Base-by-base conservation (phyloP, 1,140 invertebrate species). In the Coenobita brevimanus region DNA sequence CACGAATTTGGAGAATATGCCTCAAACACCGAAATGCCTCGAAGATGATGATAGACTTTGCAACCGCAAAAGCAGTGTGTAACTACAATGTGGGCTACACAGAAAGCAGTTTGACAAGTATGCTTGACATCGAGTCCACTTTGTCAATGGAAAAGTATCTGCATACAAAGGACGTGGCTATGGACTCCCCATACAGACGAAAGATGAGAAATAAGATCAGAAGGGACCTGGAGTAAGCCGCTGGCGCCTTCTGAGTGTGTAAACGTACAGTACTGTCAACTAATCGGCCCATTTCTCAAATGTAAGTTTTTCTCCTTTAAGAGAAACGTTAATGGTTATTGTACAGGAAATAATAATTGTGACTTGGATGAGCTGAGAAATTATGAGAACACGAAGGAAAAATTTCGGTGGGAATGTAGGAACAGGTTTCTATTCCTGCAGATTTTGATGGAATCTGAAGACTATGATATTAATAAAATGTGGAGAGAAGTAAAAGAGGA, bases 51-150 rank as follows among this genome's bases (percentile, higher is more conserved):
- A 27, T 79, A 13, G 41, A 79, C 75, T 79, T 79, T 27, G 6
- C 75, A 79, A n/a, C 75, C 0, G 41, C 75, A 21, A 79, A 38
- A 50, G 6, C 38, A 27, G 75, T 79, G n/a, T 79, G 38, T 46
- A 79, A 43, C 4, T 79, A 50, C n/a, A n/a, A n/a, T n/a, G n/a
- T n/a, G n/a, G 17, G 71, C 71, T 75, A 75, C 71, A 75, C 1
- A 36, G 84, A 81, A 64, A 64, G 78, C 75, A 67, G 90, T 90
- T 90, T 75, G 71, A 38, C 38, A 36, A 38, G 71, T 38, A 30
- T 75, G n/a, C 71, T 75, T 75, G 71, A 38, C 71, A 75, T 75
- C 41, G 71, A 75, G 30, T 38, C 30, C 41, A 43, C 71, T 36
- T n/a, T 75, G 6, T 75, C 71, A 36, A 75, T 75, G 71, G 71